Conservation (phyloP, 2,888 invertebrate genomes). For the Digitonthophagus gazella region DNA sequence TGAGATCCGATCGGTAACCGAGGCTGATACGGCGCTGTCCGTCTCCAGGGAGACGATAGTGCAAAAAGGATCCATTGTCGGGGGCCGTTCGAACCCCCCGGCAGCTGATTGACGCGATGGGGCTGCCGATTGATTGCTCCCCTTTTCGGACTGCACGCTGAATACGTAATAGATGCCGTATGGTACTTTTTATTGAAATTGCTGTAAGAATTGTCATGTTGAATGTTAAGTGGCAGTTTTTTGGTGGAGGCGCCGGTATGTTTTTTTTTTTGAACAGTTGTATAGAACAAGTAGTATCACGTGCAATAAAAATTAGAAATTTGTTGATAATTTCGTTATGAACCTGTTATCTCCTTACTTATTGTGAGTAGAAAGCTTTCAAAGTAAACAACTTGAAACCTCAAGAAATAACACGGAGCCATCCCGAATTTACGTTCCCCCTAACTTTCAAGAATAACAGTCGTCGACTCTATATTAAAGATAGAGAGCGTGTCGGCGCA, state of each 20-base stretch:
- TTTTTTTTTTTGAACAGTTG: too few relatives aligned
- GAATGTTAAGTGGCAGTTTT: not conserved
- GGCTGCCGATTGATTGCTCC: not conserved
- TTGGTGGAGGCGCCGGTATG: not conserved
- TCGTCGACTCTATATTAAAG: not conserved
- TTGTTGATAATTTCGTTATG: not conserved
- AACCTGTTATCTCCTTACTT: not conserved
- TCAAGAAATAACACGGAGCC: not conserved
- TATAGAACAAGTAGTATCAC: too few relatives aligned
- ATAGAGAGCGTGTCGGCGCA: not conserved
- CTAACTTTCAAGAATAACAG: not conserved
- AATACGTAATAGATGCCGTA: not conserved
- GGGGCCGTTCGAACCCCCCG: not conserved
- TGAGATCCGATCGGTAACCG: slow-evolving; percentile 1
- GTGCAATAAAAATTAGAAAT: not conserved
- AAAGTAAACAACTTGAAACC: not conserved
- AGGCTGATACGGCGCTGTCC: not conserved
- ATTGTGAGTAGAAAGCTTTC: not conserved
- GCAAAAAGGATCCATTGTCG: not conserved
- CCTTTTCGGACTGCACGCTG: not conserved
- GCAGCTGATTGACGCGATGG: not conserved
- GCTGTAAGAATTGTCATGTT: not conserved
- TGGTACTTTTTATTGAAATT: not conserved
- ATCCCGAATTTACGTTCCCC: not conserved
- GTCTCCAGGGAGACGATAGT: not conserved